Evolutionary conservation across 2,113 vertebrate species (phyloP).

Genomic region (Nematolebias whitei): DNA sequence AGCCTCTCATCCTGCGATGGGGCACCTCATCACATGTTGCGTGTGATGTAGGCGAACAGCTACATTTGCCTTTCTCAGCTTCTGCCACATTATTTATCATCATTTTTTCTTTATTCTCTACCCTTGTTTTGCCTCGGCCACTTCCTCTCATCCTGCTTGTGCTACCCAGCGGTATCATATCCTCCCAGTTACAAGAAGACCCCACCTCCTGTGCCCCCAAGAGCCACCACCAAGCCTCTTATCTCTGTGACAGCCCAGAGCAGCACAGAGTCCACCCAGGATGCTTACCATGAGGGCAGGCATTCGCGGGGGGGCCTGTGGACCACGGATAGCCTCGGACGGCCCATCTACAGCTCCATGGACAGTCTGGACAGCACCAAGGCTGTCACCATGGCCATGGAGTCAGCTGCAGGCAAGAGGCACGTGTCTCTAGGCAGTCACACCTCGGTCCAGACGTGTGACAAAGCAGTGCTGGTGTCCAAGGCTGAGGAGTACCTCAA

Average conservation of each 20-base stretch:
- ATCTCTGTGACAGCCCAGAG: slow-evolving; percentile 99
- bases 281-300: slow-evolving; percentile 92
- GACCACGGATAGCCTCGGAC: slow-evolving; percentile 87
- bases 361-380: slow-evolving; percentile 97
- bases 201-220: slow-evolving; percentile 93
- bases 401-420: slow-evolving; percentile 87
- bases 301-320: slow-evolving; percentile 86
- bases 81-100: slow-evolving; percentile 57
- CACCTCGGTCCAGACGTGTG: slow-evolving; percentile 83
- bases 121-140: slow-evolving; percentile 66
- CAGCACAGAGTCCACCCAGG: slow-evolving; percentile 98
- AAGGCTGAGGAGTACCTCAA: slow-evolving; percentile 94
- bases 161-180: slow-evolving; percentile 82
- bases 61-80: slow-evolving; percentile 46
- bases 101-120: slow-evolving; percentile 59
- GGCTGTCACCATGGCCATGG: slow-evolving; percentile 94
- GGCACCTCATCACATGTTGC: slow-evolving; percentile 39
- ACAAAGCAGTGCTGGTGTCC: slow-evolving; percentile 89
- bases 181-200: slow-evolving; percentile 95
- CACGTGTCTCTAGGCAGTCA: slow-evolving; percentile 84
- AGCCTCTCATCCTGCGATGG: slow-evolving; percentile 36
- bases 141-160: slow-evolving; percentile 64
- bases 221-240: slow-evolving; percentile 94
- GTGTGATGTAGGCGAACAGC: slow-evolving; percentile 49
- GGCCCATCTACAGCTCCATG: slow-evolving; percentile 89